phyloP scores from a whole-genome alignment of 2,113 vertebrate genomes.

The Serinus canaria region DNA sequence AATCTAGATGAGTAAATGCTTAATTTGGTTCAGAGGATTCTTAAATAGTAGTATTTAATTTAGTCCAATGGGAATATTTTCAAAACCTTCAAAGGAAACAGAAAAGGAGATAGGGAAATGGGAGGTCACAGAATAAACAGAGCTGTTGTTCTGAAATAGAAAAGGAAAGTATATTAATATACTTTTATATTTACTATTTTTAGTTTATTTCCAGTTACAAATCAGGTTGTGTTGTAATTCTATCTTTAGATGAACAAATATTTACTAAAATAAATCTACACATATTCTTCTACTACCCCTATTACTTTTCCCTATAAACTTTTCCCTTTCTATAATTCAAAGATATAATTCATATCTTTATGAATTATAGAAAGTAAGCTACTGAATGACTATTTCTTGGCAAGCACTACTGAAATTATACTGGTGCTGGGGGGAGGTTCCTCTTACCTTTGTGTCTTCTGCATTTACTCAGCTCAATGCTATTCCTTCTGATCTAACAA shows the following conservation, averaged over 20 bases:
- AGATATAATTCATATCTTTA: too few relatives aligned
- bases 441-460: neutral
- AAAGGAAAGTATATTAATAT: neutral
- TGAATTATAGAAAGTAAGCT: neutral
- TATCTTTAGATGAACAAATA: neutral
- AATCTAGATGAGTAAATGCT: neutral
- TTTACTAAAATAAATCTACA: neutral
- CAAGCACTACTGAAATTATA: neutral
- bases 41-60: neutral
- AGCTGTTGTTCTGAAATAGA: neutral
- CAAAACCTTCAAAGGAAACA: neutral
- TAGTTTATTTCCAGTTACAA: neutral
- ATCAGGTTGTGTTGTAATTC: neutral
- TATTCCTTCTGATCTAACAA: neutral
- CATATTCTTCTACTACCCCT: neutral
- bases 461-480: neutral
- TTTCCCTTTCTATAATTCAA: too few relatives aligned
- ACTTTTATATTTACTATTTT: neutral
- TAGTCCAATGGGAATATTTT: neutral
- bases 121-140: neutral
- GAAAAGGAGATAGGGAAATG: neutral
- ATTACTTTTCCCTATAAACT: neutral
- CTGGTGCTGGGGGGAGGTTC: neutral
- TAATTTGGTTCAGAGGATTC: neutral
- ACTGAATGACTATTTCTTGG: neutral